Evolutionary conservation across 92 coral and sea anemone genomes (phyloP).

Genomic region (Heteractis magnifica): DNA sequence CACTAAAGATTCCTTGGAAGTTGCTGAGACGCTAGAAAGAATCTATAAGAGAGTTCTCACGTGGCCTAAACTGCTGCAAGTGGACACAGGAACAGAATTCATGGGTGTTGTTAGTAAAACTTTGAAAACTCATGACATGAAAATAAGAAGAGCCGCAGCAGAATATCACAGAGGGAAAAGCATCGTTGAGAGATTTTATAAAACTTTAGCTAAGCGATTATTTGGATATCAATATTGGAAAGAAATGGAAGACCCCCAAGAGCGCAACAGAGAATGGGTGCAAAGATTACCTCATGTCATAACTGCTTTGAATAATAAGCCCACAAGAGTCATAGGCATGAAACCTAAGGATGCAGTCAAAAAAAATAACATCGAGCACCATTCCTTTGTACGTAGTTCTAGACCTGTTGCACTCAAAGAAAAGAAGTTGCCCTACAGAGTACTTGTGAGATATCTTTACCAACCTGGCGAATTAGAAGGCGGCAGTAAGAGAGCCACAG

Average conservation of each 20-base stretch:
- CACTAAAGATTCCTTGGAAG: constrained; percentile 6
- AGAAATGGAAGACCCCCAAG: neutral
- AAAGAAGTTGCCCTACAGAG: neutral
- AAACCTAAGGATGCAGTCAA: neutral
- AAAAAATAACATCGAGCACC: neutral
- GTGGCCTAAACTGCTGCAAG: constrained; percentile 39
- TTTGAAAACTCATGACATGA: too few species aligned
- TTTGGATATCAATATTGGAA: constrained; percentile 25
- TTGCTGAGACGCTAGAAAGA: neutral
- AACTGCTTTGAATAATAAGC: constrained; percentile 19
- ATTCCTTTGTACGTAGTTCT: neutral
- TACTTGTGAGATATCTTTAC: constrained; percentile 12
- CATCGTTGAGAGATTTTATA: constrained; percentile 4
- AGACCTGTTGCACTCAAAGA: neutral
- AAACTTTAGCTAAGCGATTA: constrained; percentile 10
- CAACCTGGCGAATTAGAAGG: too few species aligned
- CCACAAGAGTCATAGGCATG: neutral
- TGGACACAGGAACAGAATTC: constrained; percentile 16
- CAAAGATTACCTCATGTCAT: constrained; percentile 6
- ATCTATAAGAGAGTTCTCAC: constrained; percentile 11
- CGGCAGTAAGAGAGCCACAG: too few species aligned
- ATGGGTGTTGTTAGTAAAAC: constrained; percentile 25
- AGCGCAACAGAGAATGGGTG: constrained; percentile 10
- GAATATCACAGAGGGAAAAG: too few species aligned
- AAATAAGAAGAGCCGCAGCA: neutral